Percentiles rank a stretch among this genome's conserved stretches.
These are phyloP conservation scores for Atta colombica DNA, from an alignment of 1,140 invertebrate genomes.

Conservation along the genomic window DNA sequence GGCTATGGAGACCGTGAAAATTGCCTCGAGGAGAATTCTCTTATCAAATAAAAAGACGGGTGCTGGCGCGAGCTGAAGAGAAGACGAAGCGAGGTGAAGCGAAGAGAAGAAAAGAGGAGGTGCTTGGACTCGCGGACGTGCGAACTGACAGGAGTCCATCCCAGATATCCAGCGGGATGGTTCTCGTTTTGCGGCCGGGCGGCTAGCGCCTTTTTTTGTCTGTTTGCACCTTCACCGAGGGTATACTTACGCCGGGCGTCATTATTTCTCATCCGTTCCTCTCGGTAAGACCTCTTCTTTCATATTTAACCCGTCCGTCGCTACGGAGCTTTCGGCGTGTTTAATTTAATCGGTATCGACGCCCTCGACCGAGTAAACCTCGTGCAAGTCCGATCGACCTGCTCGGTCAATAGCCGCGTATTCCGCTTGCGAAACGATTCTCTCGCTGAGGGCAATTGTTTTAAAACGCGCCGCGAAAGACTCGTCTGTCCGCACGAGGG, in stretches of 20 bases:
- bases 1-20: slow-evolving; percentile 73
- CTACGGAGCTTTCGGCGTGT: slow-evolving; percentile 74
- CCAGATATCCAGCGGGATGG: slow-evolving; percentile 75
- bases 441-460: slow-evolving; percentile 58
- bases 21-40: slow-evolving; percentile 72
- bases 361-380: slow-evolving; percentile 78
- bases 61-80: slow-evolving; percentile 19
- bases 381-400: slow-evolving; percentile 66
- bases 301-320: slow-evolving; percentile 78
- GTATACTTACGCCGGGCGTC: slow-evolving; percentile 82
- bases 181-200: slow-evolving; percentile 77
- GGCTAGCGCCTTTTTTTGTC: slow-evolving; percentile 74
- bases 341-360: slow-evolving; percentile 84
- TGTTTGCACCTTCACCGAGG: slow-evolving; percentile 80
- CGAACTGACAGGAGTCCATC: slow-evolving; percentile 81
- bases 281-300: slow-evolving; percentile 74
- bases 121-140: slow-evolving; percentile 75
- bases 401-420: slow-evolving; percentile 62
- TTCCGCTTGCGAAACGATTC: slow-evolving; percentile 64
- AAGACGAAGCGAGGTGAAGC: slow-evolving; percentile 53
- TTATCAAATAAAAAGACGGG: slow-evolving; percentile 77
- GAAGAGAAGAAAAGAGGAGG: slow-evolving; percentile 72
- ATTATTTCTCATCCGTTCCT: slow-evolving; percentile 79
- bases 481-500: slow-evolving; percentile 27
- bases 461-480: slow-evolving; percentile 42